phyloP scores from a whole-genome alignment of 2,888 invertebrate genomes.

The Aleiodes leptofemur region DNA sequence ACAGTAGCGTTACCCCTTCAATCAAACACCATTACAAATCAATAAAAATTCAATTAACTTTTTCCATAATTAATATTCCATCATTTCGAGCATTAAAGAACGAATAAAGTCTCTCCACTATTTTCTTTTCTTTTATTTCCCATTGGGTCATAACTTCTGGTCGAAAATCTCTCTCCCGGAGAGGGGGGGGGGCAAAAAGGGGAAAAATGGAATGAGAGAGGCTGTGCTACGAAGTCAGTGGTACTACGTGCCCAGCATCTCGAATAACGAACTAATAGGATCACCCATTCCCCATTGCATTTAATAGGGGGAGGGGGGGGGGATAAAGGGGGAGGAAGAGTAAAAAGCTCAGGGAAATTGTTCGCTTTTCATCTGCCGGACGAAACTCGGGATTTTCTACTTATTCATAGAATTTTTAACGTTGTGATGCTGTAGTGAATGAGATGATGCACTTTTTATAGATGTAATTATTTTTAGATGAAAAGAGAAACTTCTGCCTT shows the following conservation, averaged over 20 bases:
- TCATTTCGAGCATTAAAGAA: background rate
- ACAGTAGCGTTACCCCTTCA: too few species aligned
- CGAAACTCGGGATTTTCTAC: background rate
- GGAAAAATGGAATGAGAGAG: conserved; percentile 11
- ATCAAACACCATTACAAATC: too few species aligned
- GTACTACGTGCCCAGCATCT: conserved; percentile 32
- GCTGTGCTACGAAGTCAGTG: background rate
- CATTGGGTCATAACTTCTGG: conserved; percentile 28
- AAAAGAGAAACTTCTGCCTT: too few species aligned
- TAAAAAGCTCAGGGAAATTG: conserved; percentile 14
- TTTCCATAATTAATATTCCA: too few species aligned
- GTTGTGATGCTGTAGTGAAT: background rate
- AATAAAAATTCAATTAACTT: too few species aligned
- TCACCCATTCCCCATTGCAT: conserved; percentile 14
- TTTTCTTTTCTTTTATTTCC: background rate
- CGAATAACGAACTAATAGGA: conserved; percentile 24
- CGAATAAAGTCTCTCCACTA: background rate
- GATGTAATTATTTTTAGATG: background rate
- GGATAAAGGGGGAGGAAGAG: too few species aligned
- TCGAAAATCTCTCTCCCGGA: conserved; percentile 13
- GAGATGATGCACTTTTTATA: background rate
- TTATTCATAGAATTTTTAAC: conserved; percentile 14
- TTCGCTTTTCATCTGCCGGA: conserved; percentile 16
- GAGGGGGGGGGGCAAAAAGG: background rate
- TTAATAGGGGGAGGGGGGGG: background rate